Evolutionary conservation across 2,888 invertebrate genomes (phyloP), one percentile per base, ranked within the genome.

Genomic region (Dioctria linearis): DNA sequence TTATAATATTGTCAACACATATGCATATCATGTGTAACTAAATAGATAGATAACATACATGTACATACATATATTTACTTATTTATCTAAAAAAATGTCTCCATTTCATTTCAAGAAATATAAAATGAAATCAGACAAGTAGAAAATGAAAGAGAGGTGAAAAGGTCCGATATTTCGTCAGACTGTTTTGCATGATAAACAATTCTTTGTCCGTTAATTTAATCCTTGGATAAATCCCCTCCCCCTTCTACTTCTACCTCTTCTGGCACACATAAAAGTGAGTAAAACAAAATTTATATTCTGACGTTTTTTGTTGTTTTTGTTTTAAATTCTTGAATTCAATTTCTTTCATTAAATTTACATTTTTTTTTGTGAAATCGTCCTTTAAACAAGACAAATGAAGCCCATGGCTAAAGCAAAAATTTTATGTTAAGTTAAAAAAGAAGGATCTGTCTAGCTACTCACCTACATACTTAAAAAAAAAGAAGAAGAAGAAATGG

Each of bases 91-190:
- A 11, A 42, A 25, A 6, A 67, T 46, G 67, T 43, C 25, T 67
- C 46, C 46, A 13, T 67, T 67, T 67, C 46, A 67, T 67, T 25
- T 9, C 46, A 42, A 67, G 67, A 13, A 67, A 43, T 3, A 25
- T 25, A 42, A 67, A 67, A 67, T 67, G 13, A 67, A 67, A 67
- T 67, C 49, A 67, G 25, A 42, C 67, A 67, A 67, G 43, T n/a
- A 13, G 25, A 46, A 5, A 25, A 25, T 25, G 25, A 25, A 25
- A 25, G 25, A 25, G 25, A 25, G 25, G 25, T 25, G 25, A 25
- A 25, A 25, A 67, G 8, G 8, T 57, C 46, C 46, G 25, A 42
- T 42, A 65, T 65, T 65, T n/a, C 42, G 25, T 25, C 46, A 8
- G 42, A 67, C 46, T 25, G 25, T 43, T 13, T 42, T 4, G 67